phyloP scores from a whole-genome alignment of 2,888 invertebrate genomes.

The Villa cingulata region DNA sequence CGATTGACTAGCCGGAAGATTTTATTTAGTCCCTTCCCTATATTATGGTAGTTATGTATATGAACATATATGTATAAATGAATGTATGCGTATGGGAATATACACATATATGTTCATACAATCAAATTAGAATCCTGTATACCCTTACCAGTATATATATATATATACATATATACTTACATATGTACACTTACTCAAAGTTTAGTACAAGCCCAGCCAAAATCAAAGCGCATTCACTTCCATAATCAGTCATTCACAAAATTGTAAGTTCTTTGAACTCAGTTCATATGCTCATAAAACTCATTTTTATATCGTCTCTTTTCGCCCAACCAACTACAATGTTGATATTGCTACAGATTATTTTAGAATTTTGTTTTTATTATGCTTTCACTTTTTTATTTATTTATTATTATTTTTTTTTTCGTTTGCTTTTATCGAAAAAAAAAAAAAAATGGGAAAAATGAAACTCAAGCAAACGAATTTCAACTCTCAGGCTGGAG shows the following conservation, averaged over 20 bases:
- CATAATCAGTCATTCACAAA: neutral
- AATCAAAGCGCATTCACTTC: too few species aligned
- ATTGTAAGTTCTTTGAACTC: conserved; percentile 7
- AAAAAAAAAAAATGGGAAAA: conserved; percentile 7
- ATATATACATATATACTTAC: neutral
- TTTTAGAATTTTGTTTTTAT: neutral
- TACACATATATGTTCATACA: too few species aligned
- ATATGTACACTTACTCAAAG: too few species aligned
- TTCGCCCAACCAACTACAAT: neutral
- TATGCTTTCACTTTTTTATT: neutral
- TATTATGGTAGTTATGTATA: too few species aligned
- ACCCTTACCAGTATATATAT: too few species aligned
- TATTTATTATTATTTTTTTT: neutral
- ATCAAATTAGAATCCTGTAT: too few species aligned
- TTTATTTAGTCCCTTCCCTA: neutral
- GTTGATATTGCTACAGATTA: conserved; percentile 3
- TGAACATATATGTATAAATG: too few species aligned
- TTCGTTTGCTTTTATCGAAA: neutral
- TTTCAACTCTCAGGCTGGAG: neutral
- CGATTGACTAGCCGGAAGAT: neutral
- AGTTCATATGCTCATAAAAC: neutral
- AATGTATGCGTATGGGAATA: too few species aligned
- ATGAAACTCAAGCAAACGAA: conserved; percentile 8
- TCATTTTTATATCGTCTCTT: conserved; percentile 1
- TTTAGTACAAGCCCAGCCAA: too few species aligned